A percentile compares a stretch with the other conserved stretches of the same genome.
These are phyloP conservation scores for Eretmochelys imbricata DNA, from an alignment of 2,113 vertebrate species.

Conservation along the genomic window DNA sequence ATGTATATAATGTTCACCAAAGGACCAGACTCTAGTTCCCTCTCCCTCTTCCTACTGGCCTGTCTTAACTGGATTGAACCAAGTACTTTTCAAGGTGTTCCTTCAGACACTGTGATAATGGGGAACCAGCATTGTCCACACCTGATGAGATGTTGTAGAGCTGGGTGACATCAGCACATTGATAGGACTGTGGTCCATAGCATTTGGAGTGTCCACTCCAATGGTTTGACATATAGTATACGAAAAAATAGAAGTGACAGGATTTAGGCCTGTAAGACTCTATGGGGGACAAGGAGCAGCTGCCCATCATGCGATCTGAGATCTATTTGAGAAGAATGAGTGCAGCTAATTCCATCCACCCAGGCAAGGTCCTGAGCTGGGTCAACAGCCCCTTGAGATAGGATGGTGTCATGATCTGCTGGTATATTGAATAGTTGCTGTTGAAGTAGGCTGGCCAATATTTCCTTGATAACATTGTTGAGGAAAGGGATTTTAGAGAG, in stretches of 20 bases:
- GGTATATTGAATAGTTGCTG: neutral
- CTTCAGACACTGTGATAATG: neutral
- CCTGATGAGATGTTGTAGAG: neutral
- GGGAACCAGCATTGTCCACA: neutral
- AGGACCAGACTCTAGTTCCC: neutral
- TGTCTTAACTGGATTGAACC: neutral
- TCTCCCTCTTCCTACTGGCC: neutral
- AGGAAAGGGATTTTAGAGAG: neutral
- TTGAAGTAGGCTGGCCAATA: neutral
- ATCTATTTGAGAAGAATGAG: neutral
- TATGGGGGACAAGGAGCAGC: neutral
- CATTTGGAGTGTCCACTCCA: neutral
- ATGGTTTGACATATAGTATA: neutral
- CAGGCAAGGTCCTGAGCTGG: neutral
- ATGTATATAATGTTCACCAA: neutral
- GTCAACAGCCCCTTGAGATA: neutral
- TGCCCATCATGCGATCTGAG: neutral
- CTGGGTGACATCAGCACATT: neutral
- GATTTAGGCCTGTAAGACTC: neutral
- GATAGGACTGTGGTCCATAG: neutral
- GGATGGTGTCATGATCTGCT: neutral
- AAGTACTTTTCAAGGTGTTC: neutral
- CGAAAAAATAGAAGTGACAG: neutral
- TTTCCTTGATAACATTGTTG: neutral
- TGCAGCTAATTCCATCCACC: neutral